Percentiles rank a stretch among this genome's conserved stretches.
phyloP scores from a whole-genome alignment of 1,140 invertebrate genomes.

The Trichogramma pretiosum region DNA sequence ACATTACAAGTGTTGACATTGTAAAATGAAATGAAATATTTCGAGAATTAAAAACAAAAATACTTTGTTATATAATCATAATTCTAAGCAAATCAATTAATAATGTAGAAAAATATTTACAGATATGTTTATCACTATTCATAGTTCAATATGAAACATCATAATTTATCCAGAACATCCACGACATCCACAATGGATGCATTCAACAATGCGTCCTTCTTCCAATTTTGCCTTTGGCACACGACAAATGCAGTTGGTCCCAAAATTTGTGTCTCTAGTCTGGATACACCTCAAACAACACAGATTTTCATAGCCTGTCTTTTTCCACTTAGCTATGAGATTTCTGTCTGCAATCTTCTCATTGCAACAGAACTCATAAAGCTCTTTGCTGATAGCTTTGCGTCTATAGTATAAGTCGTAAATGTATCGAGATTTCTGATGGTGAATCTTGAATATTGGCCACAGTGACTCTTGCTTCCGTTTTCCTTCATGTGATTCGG shows the following conservation, averaged over 20 bases:
- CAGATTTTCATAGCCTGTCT: constrained; percentile 98
- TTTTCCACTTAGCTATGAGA: constrained; percentile 99
- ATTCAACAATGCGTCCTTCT: constrained; percentile 95
- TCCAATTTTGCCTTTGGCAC: constrained; percentile 98
- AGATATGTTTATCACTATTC: no score
- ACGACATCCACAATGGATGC: constrained; percentile 93
- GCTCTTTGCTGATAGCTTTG: constrained; percentile 92
- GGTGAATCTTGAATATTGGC: constrained; percentile 99
- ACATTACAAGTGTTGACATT: no score
- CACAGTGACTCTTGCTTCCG: constrained; percentile 95
- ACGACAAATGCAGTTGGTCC: constrained; percentile 97
- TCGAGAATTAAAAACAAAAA: no score
- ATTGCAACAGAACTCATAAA: constrained; percentile 95
- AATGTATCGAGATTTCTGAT: constrained; percentile 96
- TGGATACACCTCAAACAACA: constrained; percentile 99
- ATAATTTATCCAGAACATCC: constrained; percentile 84
- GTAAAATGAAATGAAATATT: no score
- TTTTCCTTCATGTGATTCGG: constrained; percentile 98
- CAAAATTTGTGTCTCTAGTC: constrained; percentile 97
- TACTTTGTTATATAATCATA: no score
- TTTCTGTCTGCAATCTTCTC: constrained; percentile 97
- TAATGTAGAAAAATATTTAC: no score
- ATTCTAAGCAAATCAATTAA: no score
- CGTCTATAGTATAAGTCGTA: constrained; percentile 94
- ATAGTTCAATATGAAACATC: no score